Evolutionary conservation across 1,140 invertebrate genomes (phyloP), one percentile per base, ranked within the genome.

Genomic region (Microplitis demolitor): DNA sequence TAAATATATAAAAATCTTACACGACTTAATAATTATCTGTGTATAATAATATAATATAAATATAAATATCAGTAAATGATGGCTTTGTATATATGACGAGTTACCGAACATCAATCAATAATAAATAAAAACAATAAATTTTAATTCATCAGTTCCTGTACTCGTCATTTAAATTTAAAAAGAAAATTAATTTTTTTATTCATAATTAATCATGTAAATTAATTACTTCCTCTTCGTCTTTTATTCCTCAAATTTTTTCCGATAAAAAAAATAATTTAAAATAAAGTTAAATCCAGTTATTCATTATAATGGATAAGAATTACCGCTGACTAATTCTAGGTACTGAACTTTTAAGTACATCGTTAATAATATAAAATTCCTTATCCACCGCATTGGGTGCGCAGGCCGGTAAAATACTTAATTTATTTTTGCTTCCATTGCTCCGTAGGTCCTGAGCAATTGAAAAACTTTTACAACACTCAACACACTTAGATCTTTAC

Each of bases 1-100:
- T 63, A 37, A 63, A 63, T 63, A 63, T 39, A 63, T 39, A 63
- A 63, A 63, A 63, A 63, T 63, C n/a, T 63, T 63, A 63, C 35
- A 63, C 13, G 33, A 63, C 14, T 39, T n/a, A 35, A 63, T 63
- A 63, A 39, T 63, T 63, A n/a, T n/a, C 33, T 39, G 13, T 13
- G 37, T n/a, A 11, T 37, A 63, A 34, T n/a, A 35, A 37, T 63
- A 39, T 63, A 63, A 35, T 31, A 31, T 31, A 31, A 61, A 61
- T 61, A 61, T 61, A 37, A 63, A 63, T 63, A 63, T 54, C 13
- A 35, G 11, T 63, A 39, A 63, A 31, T 31, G 13, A 60, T 60
- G 11, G 61, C 33, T 63, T 63, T 63, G 14, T 39, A 33, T 14
- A 33, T 5, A 63, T 63, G 33, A 63, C 31, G 35, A 63, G n/a